Percentiles rank a stretch among this genome's conserved stretches.
Evolutionary conservation across 1,140 invertebrate genomes (phyloP).

Genomic region (Trissolcus basalis): DNA sequence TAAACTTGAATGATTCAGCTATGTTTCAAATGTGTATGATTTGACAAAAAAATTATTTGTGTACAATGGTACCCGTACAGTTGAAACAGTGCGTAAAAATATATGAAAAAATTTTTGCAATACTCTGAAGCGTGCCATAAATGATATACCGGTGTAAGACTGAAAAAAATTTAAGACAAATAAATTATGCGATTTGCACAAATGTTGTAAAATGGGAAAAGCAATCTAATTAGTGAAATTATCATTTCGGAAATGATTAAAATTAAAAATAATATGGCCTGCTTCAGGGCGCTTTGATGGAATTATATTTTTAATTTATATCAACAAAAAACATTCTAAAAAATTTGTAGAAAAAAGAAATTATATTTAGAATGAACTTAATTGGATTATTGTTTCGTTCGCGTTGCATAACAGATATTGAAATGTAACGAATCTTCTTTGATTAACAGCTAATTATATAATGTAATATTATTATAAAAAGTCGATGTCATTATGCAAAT

Average conservation of each 20-base stretch:
- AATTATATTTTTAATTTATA: not conserved
- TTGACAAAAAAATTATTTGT: not conserved
- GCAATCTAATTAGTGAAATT: too few species aligned
- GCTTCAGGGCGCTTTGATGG: constrained; percentile 20
- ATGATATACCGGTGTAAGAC: constrained; percentile 11
- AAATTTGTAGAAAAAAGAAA: too few species aligned
- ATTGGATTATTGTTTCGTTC: too few species aligned
- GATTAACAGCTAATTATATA: too few species aligned
- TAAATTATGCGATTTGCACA: not conserved
- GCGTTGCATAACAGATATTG: too few species aligned
- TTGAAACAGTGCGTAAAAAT: constrained; percentile 25
- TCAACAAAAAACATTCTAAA: too few species aligned
- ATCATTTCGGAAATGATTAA: too few species aligned
- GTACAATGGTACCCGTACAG: constrained; percentile 12
- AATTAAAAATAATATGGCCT: constrained; percentile 22
- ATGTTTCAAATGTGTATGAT: constrained; percentile 3
- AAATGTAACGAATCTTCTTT: too few species aligned
- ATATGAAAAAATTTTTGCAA: constrained; percentile 14
- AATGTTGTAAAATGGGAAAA: not conserved
- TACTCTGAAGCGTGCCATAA: constrained; percentile 49
- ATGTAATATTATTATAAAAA: too few species aligned
- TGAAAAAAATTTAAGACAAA: constrained; percentile 6
- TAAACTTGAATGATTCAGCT: constrained; percentile 10
- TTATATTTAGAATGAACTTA: too few species aligned
- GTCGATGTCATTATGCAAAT: too few species aligned